Conservation (phyloP, 2,113 vertebrate genomes). For the human region GRCh38 chr5:94607001-94607500, state of each 20-base stretch:
- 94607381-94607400: too few relatives aligned
- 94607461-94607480: too few relatives aligned
- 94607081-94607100: neutral
- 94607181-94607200: neutral
- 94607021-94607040: too few relatives aligned
- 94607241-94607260: constrained; percentile 24
- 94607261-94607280: neutral
- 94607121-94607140: neutral
- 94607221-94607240: neutral
- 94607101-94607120: neutral
- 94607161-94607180: neutral
- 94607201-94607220: neutral
- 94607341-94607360: too few relatives aligned
- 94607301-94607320: neutral
- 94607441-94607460: too few relatives aligned
- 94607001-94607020: too few relatives aligned
- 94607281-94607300: neutral
- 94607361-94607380: too few relatives aligned
- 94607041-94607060: too few relatives aligned
- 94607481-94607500: too few relatives aligned
- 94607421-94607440: too few relatives aligned
- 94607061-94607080: neutral
- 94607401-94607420: too few relatives aligned
- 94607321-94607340: neutral
- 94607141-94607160: neutral